Evolutionary conservation across 2,797 vertebrate genomes (phyloP), one percentile per base, ranked within the genome.

Genomic region (Kryptolebias ocellatus): DNA sequence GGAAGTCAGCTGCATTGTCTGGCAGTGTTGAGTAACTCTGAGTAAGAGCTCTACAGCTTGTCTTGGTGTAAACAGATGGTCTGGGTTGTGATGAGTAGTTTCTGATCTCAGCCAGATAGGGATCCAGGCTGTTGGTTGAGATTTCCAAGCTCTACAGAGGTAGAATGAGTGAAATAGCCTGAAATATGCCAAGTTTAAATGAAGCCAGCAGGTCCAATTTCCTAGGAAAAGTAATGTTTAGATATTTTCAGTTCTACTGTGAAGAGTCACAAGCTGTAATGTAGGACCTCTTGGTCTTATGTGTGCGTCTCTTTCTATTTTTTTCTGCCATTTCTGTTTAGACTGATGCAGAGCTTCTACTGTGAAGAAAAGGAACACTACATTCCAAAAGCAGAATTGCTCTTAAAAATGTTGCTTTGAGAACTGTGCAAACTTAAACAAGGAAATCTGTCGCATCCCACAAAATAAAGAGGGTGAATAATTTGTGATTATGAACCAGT

Each of bases 41-140:
- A 90, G 64, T 91, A 77, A 84, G 78, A 81, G 66, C 81, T 79
- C 77, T 81, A 86, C 20, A 74, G 83, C 87, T 82, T 74, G 83
- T 78, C 79, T 84, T 78, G 76, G 46, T 87, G 82, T 89, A 92
- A 92, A 92, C 90, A 93, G 86, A 89, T 87, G 84, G 88, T 84
- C 76, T 85, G 47, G 44, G 53, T 80, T 75, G 76, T 82, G 83
- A 90, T 80, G 83, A 90, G 73, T 75, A 77, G 68, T 78, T 86
- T 82, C 82, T 89, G 85, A 85, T 91, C 82, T 81, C 79, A 81
- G 75, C 81, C 88, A 84, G 88, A 89, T 85, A 81, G 64, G 60
- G 83, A 86, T 76, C 59, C 67, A 45, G 69, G 58, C 70, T 82
- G 83, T 81, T 79, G 79, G 68, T 72, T 79, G 74, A 78, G 74